Percentiles rank a stretch among this genome's conserved stretches.
Evolutionary conservation across 2,113 vertebrate species (phyloP).

Genomic region (Hirundichthys speculiger): DNA sequence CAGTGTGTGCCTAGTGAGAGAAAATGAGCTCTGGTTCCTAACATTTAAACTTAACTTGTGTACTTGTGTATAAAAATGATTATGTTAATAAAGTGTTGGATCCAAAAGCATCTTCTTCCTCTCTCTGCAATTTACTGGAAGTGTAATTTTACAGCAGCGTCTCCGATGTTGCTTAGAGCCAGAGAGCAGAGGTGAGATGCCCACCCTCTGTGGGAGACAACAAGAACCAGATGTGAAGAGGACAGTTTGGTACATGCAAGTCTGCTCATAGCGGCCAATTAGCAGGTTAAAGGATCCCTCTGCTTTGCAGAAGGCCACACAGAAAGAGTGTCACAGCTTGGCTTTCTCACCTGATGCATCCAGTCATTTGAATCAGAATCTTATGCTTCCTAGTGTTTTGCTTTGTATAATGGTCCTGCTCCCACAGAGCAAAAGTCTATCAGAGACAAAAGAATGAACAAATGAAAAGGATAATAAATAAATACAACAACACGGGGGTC

Average conservation of each 20-base stretch:
- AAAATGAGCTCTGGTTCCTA: conserved; percentile 48
- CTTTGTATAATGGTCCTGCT: neutral
- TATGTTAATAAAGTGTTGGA: conserved; percentile 18
- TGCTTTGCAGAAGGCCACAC: conserved; percentile 28
- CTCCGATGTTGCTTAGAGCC: neutral
- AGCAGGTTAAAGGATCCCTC: conserved; percentile 63
- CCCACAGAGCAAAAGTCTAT: no score
- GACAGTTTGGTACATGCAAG: conserved; percentile 65
- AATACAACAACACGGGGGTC: no score
- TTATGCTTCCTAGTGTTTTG: neutral
- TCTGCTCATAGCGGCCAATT: conserved; percentile 71
- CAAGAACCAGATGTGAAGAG: conserved; percentile 65
- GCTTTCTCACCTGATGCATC: conserved; percentile 30
- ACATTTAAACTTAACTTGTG: conserved; percentile 30
- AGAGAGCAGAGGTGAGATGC: conserved; percentile 56
- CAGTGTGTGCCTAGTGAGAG: conserved; percentile 66
- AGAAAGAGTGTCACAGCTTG: conserved; percentile 4
- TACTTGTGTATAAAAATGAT: conserved; percentile 26
- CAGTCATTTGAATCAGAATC: conserved; percentile 26
- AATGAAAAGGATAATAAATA: no score
- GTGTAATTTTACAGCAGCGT: neutral
- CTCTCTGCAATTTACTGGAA: neutral
- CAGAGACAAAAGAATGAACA: no score
- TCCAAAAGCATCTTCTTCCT: neutral
- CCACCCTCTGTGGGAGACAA: conserved; percentile 69